A percentile compares a stretch with the other conserved stretches of the same genome.
These are phyloP conservation scores for Dinocampus coccinellae DNA, from an alignment of 2,888 invertebrate genomes.

Conservation along the genomic window DNA sequence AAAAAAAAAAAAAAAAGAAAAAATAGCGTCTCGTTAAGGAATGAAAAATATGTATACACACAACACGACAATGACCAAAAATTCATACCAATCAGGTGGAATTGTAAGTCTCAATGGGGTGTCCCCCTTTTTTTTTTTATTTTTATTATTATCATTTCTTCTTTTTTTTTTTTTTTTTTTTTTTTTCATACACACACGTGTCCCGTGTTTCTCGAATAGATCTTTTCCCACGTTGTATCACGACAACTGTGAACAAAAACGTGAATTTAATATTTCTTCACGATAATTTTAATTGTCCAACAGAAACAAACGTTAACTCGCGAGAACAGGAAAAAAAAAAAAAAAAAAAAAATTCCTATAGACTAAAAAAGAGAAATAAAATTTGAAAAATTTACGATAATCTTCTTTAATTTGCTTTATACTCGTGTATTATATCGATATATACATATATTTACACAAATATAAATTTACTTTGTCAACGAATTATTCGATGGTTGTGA, in stretches of 20 bases:
- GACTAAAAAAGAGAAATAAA: background rate
- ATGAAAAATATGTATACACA: constrained; percentile 35
- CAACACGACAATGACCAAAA: constrained; percentile 37
- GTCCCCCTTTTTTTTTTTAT: constrained; percentile 38
- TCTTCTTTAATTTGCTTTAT: no score
- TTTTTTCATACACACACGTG: background rate
- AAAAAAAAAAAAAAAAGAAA: constrained; percentile 29
- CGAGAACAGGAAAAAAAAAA: background rate
- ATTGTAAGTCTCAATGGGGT: constrained; percentile 63
- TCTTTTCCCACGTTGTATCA: constrained; percentile 57
- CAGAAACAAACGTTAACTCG: background rate
- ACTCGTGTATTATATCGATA: background rate
- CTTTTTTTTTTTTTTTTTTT: constrained; percentile 29
- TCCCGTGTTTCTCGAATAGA: background rate
- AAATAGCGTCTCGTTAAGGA: constrained; percentile 25
- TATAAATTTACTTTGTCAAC: constrained; percentile 57
- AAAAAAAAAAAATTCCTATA: no score
- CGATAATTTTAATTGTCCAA: background rate
- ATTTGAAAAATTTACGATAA: no score
- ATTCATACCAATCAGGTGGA: constrained; percentile 67
- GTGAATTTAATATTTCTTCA: background rate
- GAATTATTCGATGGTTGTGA: constrained; percentile 58
- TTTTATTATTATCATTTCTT: constrained; percentile 28
- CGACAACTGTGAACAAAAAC: constrained; percentile 36
- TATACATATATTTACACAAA: constrained; percentile 58